Percentiles rank a stretch among this genome's conserved stretches.
These are phyloP conservation scores for Phania funesta DNA, from an alignment of 2,888 invertebrate species.

Conservation along the genomic window DNA sequence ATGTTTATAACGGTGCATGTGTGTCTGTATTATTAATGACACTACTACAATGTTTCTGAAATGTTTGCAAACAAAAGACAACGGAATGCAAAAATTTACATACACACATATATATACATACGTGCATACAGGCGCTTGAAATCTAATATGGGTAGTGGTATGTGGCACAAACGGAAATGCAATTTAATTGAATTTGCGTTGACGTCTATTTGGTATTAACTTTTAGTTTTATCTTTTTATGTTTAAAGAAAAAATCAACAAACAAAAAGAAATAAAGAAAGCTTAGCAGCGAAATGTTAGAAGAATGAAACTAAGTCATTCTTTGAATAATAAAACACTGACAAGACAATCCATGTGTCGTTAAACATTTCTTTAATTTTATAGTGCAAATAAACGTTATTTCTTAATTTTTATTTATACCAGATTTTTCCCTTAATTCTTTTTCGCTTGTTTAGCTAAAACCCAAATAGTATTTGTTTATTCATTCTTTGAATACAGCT, in stretches of 20 bases:
- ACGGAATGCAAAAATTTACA: neutral
- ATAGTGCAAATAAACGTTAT: no score
- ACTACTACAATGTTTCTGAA: neutral
- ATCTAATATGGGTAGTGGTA: constrained; percentile 45
- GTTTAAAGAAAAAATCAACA: neutral
- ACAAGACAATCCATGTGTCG: constrained; percentile 52
- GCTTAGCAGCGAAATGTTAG: neutral
- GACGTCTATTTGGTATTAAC: constrained; percentile 56
- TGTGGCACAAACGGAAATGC: constrained; percentile 79
- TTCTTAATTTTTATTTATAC: no score
- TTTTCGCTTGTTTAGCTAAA: neutral
- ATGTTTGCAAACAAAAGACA: constrained; percentile 15
- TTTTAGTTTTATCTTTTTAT: constrained; percentile 31
- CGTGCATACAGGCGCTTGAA: neutral
- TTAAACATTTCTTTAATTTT: constrained; percentile 65
- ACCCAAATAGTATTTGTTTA: no score
- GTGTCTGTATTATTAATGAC: constrained; percentile 34
- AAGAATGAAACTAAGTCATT: neutral
- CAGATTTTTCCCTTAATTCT: no score
- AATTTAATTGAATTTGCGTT: constrained; percentile 72
- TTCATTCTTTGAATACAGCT: no score
- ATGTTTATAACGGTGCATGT: neutral
- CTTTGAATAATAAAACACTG: neutral
- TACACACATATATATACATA: neutral
- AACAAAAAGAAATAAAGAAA: neutral